Conservation (phyloP, 2,113 vertebrate genomes). For the Bubo scandiacus region DNA sequence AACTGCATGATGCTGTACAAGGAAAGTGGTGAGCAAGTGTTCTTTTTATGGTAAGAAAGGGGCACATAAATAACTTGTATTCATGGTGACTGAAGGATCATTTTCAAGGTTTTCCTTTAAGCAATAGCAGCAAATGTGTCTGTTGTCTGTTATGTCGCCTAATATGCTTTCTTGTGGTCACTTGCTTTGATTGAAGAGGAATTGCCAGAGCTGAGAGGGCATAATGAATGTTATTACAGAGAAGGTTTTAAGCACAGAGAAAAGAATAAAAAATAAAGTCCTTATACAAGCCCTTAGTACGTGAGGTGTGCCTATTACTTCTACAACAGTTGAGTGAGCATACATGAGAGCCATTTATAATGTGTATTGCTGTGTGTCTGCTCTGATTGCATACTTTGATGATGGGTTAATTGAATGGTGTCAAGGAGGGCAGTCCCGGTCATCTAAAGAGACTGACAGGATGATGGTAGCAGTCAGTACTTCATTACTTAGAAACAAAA, state of each 20-base stretch:
- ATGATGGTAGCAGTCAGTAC: background rate
- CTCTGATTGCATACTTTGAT: conserved; percentile 15
- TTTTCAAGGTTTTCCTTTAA: background rate
- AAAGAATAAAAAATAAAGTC: background rate
- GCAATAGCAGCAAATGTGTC: background rate
- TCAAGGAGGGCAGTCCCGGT: conserved; percentile 12
- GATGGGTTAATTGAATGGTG: conserved; percentile 66
- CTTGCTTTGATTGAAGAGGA: conserved; percentile 51
- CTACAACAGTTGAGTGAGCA: conserved; percentile 33
- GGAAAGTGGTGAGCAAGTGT: background rate
- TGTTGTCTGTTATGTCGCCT: background rate
- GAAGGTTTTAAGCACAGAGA: background rate
- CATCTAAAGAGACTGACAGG: background rate
- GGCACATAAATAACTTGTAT: background rate
- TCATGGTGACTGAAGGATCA: background rate
- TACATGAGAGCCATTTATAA: conserved; percentile 47
- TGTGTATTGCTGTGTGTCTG: background rate
- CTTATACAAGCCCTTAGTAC: background rate
- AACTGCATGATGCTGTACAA: background rate
- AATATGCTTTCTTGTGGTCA: conserved; percentile 19
- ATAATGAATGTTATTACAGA: conserved; percentile 14
- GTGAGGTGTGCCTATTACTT: background rate
- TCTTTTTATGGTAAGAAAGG: background rate
- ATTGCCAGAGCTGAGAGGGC: background rate
- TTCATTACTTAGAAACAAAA: conserved; percentile 50